phyloP scores from a whole-genome alignment of 2,888 invertebrate species.

The Morinoia aosen region DNA sequence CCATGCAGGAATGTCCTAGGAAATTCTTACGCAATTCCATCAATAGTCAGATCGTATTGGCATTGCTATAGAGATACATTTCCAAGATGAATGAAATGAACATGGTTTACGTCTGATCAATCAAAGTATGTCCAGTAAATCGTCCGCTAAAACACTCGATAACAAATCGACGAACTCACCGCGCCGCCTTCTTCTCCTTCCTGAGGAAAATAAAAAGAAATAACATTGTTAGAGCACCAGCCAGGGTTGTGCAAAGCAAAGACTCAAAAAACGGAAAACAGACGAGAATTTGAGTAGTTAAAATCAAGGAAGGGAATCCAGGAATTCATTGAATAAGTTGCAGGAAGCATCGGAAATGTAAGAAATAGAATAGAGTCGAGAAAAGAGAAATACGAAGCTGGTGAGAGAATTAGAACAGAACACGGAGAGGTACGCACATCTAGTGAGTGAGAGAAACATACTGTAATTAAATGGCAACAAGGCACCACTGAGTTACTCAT shows the following conservation, averaged over 20 bases:
- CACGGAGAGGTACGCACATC: not conserved
- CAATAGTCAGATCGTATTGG: not conserved
- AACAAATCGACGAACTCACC: conserved; percentile 44
- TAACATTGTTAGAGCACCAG: conserved; percentile 41
- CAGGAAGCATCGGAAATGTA: not conserved
- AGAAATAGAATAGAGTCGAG: not conserved
- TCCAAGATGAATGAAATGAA: not conserved
- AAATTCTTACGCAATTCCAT: not conserved
- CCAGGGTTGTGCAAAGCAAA: conserved; percentile 6
- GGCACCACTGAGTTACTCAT: not conserved
- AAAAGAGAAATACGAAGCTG: conserved; percentile 7
- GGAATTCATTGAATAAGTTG: not conserved
- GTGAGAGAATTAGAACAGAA: not conserved
- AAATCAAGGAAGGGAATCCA: conserved; percentile 18
- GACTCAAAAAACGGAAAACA: conserved; percentile 7
- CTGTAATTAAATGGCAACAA: conserved; percentile 3
- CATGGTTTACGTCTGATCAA: not conserved
- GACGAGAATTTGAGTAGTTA: not conserved
- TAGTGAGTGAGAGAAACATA: not conserved
- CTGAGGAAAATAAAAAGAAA: conserved; percentile 50
- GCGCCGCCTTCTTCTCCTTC: conserved; percentile 55
- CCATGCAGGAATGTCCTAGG: not conserved
- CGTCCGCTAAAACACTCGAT: conserved; percentile 13
- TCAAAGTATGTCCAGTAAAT: not conserved
- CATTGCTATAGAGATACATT: not conserved